Base-by-base conservation (phyloP, 2,888 invertebrate genomes). In the Onthophagus sagittarius region DNA sequence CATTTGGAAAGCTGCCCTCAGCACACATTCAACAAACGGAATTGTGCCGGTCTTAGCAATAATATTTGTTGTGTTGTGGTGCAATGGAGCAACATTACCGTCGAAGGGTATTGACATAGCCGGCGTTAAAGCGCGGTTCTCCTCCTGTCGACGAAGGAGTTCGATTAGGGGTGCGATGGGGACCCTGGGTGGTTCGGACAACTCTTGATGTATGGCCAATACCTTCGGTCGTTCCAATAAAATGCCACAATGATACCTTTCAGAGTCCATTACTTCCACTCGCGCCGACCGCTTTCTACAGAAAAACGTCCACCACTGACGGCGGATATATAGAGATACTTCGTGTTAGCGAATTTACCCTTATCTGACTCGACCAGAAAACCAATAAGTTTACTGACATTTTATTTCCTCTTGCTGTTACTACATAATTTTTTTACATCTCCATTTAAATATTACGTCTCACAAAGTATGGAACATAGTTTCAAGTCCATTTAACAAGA, bases 241-340 rank as follows among this genome's bases (percentile, higher is more conserved):
- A 80, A 80, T 79, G 77, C 80, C 79, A 78, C 79, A 79, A 80
- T 76, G 77, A 78, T 77, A 76, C 76, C 78, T 79, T 79, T 79
- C 78, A 78, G 76, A 79, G 78, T 78, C 79, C 80, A 79, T 80
- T 80, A 80, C 77, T 73, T 77, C 73, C 71, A 70, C 76, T 78
- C 15, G 39, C 39, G 39, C 11, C 39, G 39, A 53, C 39, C 39
- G 39, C 39, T 11, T 53, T 53, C 39, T 4, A 53, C 39, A 53
- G 39, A 53, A 53, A 53, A 53, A 53, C 39, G 7, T 9, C 39
- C 39, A 7, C 9, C 39, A 53, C 39, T 53, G 39, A 53, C 39
- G 39, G 39, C 39, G 39, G 39, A 53, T 53, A 53, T 53, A 53
- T 53, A 53, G 39, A 53, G 39, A 53, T 53, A 53, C 79, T 80